Evolutionary conservation across 2,888 invertebrate species (phyloP).

Genomic region (Corbicula japonica): DNA sequence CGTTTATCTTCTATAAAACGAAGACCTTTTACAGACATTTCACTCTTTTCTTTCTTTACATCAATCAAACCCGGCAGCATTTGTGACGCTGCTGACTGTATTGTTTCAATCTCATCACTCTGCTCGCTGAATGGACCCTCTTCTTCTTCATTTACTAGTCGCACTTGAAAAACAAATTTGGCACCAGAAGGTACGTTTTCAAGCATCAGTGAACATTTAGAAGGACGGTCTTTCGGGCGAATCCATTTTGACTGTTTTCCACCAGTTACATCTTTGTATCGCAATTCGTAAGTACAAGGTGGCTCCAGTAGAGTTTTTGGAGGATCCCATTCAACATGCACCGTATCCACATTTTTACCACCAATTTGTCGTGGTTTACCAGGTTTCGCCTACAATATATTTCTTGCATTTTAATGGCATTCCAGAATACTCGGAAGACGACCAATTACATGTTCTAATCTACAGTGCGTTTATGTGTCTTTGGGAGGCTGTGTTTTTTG

Average conservation of each 20-base stretch:
- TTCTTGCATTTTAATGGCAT: too few relatives aligned
- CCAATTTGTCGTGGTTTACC: background rate
- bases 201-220: background rate
- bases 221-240: background rate
- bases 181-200: background rate
- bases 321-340: background rate
- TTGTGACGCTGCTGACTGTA: slow-evolving; percentile 8
- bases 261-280: slow-evolving; percentile 2
- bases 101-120: slow-evolving; percentile 3
- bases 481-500: too few relatives aligned
- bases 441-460: too few relatives aligned
- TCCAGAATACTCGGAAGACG: too few relatives aligned
- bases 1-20: too few relatives aligned
- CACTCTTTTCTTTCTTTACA: too few relatives aligned
- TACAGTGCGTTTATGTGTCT: too few relatives aligned
- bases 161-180: slow-evolving; percentile 15
- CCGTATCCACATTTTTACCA: background rate
- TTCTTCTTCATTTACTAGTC: slow-evolving; percentile 15
- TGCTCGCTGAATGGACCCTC: slow-evolving; percentile 19
- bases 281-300: slow-evolving; percentile 8
- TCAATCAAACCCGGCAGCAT: background rate
- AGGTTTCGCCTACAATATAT: too few relatives aligned
- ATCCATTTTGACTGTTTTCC: slow-evolving; percentile 6
- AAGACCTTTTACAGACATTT: too few relatives aligned
- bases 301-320: background rate